Conservation (phyloP, 2,797 vertebrate species). For the Sylvilagus floridanus region DNA sequence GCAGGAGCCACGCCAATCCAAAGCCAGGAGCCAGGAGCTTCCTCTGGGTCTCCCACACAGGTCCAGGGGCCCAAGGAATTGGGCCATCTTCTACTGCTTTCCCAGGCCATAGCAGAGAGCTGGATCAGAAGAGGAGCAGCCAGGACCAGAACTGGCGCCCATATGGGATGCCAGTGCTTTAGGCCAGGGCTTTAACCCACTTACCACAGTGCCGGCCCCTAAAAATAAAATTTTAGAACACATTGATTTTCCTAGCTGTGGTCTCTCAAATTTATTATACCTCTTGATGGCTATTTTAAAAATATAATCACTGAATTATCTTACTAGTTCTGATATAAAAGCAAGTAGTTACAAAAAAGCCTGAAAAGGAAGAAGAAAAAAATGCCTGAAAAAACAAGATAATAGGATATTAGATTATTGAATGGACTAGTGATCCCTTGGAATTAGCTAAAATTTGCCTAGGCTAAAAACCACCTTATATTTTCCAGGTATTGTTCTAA, state of each 20-base stretch:
- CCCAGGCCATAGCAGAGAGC: too few species aligned
- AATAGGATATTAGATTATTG: not conserved
- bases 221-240: not conserved
- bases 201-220: too few species aligned
- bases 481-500: not conserved
- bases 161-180: too few species aligned
- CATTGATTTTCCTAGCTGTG: not conserved
- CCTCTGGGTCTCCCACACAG: too few species aligned
- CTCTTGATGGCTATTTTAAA: conserved; percentile 8
- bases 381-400: not conserved
- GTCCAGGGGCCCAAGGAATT: too few species aligned
- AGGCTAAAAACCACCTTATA: not conserved
- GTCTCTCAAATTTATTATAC: not conserved
- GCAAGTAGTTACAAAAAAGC: not conserved
- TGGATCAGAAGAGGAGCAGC: too few species aligned
- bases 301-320: conserved; percentile 20
- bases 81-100: too few species aligned
- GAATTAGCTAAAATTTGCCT: not conserved
- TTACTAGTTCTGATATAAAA: not conserved
- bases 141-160: too few species aligned
- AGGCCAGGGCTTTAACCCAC: too few species aligned
- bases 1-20: too few species aligned
- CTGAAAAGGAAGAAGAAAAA: not conserved
- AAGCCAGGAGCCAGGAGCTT: too few species aligned
- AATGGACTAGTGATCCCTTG: not conserved